Evolutionary conservation across 2,888 invertebrate genomes (phyloP), one percentile per base, ranked within the genome.

Genomic region (Phortica okadai): DNA sequence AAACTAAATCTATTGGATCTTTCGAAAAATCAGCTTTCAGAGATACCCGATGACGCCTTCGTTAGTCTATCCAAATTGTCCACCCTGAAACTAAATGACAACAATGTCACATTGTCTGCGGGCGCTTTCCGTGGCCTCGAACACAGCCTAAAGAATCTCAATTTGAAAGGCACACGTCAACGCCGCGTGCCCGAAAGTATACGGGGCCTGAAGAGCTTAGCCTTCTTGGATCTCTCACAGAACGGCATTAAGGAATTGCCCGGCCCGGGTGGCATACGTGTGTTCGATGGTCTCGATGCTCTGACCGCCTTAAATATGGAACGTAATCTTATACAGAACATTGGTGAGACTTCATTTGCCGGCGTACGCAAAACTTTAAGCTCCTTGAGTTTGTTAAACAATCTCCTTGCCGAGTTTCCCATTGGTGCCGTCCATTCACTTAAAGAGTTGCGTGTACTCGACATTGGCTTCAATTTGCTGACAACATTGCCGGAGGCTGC

Each of bases 381-480:
- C 90, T 98, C 97, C 0, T 92, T 98, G 74, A 97, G 97, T 91
- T 92, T 98, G 78, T 92, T 98, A 58, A 98, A 98, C 91, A 98
- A 98, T 92, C 93, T 97, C 75, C 93, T 98, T 76, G 94, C 97
- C 0, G 96, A 97, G 89, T 97, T 97, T 90, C 98, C 98, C 1
- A 95, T 95, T 1, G 94, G 93, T 66, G 97, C 97, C 7, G 94
- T 98, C 84, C 94, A 94, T 81, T 94, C 94, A 42, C 92, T 98
- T 74, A 94, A 93, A 74, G 97, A 97, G 91, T 92, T 98, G 75
- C 93, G 97, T 90, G 97, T 98, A 10, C 92, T 98, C 82, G 98
- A 98, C 90, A 96, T 98, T 81, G 98, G 98, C 72, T 98, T 98
- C 91, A 98, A 98, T 93, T 93, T 97, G 82, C 92, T 98, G 80